Conservation (phyloP, 2,113 vertebrate species). For the Pogonocichla stellata region DNA sequence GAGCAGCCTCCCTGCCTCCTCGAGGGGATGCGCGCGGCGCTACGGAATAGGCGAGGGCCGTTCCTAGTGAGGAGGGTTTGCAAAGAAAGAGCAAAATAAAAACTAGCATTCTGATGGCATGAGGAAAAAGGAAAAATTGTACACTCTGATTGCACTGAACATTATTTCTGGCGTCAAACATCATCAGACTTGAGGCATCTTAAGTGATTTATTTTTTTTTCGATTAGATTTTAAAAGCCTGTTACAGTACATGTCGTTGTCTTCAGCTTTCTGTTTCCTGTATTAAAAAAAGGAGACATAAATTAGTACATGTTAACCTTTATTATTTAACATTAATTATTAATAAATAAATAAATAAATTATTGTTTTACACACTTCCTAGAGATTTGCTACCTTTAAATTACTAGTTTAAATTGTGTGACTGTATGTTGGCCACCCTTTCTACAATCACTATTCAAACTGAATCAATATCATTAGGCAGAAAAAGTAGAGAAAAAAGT, state of each 20-base stretch:
- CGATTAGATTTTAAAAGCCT: slow-evolving; percentile 73
- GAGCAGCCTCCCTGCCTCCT: slow-evolving; percentile 38
- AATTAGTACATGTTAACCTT: neutral
- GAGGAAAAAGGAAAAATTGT: slow-evolving; percentile 82
- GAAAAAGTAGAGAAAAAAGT: neutral
- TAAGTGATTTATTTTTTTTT: slow-evolving; percentile 75
- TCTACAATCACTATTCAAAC: neutral
- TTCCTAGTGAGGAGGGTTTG: slow-evolving; percentile 40
- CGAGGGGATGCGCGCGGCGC: neutral
- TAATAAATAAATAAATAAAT: no score
- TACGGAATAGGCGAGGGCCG: neutral
- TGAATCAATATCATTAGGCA: neutral
- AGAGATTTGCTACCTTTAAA: neutral
- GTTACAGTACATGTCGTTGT: slow-evolving; percentile 67
- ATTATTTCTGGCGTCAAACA: slow-evolving; percentile 85
- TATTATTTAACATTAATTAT: neutral
- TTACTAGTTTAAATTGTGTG: neutral
- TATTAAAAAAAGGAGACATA: neutral
- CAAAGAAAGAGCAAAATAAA: slow-evolving; percentile 71
- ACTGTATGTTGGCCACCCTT: neutral
- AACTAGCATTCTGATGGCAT: slow-evolving; percentile 70
- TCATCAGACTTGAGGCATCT: slow-evolving; percentile 82
- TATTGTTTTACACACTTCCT: neutral
- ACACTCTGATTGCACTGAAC: slow-evolving; percentile 86
- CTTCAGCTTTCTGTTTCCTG: slow-evolving; percentile 98